These are phyloP conservation scores for Amphiduros pacificus DNA, from an alignment of 2,888 invertebrate genomes.

Conservation along the genomic window DNA sequence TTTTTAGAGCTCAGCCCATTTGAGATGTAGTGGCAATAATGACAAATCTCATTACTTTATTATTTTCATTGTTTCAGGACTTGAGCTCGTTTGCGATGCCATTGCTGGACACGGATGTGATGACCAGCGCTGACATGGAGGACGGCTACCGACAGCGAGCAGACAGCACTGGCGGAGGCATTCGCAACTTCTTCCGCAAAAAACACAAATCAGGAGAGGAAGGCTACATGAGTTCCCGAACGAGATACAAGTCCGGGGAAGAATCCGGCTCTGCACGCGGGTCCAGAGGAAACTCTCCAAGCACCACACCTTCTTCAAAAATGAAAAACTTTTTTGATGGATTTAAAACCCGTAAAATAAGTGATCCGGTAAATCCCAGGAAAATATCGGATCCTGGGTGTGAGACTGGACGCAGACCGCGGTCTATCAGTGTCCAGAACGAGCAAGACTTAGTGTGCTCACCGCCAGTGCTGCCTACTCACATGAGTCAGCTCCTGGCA, in stretches of 20 bases:
- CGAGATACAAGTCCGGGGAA: not conserved
- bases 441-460: not conserved
- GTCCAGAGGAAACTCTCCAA: conserved; percentile 11
- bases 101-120: conserved; percentile 27
- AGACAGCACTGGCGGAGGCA: conserved; percentile 23
- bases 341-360: conserved; percentile 20
- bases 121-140: conserved; percentile 1
- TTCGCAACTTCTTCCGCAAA: conserved; percentile 31
- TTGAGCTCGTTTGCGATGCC: conserved; percentile 56
- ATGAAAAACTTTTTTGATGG: conserved; percentile 17
- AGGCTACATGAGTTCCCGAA: conserved; percentile 3
- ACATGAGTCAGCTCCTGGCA: conserved; percentile 51
- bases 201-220: conserved; percentile 32
- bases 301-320: conserved; percentile 13
- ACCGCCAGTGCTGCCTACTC: conserved; percentile 31
- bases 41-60: no score
- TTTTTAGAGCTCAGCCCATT: no score
- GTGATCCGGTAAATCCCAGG: not conserved
- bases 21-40: no score
- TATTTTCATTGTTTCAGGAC: conserved; percentile 44
- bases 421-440: not conserved
- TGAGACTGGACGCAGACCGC: not conserved
- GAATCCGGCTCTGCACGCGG: no score
- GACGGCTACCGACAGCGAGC: conserved; percentile 40
- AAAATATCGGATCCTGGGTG: not conserved